Conservation (phyloP, 2,113 vertebrate species). For the Cricetomys ansorgei region DNA sequence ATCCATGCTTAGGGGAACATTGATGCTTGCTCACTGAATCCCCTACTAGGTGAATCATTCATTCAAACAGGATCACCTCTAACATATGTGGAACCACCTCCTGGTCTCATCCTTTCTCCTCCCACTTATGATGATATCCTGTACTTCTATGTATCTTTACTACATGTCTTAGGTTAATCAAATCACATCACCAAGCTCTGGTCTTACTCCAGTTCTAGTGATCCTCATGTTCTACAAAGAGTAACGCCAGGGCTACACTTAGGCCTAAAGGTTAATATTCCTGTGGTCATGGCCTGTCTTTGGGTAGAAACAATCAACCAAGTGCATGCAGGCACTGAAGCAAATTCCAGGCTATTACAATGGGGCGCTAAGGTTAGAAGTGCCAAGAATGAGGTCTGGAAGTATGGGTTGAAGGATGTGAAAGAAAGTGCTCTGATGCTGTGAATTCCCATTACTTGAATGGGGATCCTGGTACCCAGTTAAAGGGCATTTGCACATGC, state of each 20-base stretch:
- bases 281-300: not conserved
- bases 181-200: slow-evolving; percentile 41
- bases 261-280: slow-evolving; percentile 2
- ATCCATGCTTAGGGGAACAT: not conserved
- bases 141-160: not conserved
- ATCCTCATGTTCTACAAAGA: not conserved
- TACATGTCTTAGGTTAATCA: slow-evolving; percentile 2
- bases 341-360: not conserved
- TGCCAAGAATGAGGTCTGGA: not conserved
- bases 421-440: not conserved
- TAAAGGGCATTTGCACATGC: slow-evolving; percentile 29
- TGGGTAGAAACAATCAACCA: not conserved
- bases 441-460: slow-evolving; percentile 31
- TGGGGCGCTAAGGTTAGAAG: not conserved
- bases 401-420: not conserved
- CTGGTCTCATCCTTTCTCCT: not conserved
- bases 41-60: not conserved
- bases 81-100: not conserved
- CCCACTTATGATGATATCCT: slow-evolving; percentile 4
- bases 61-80: slow-evolving; percentile 7
- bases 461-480: not conserved
- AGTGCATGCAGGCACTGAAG: not conserved
- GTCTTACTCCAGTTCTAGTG: not conserved
- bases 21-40: slow-evolving; percentile 28
- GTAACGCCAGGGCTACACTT: not conserved